Conservation (phyloP, 2,113 vertebrate genomes). For the Diglossa brunneiventris region DNA sequence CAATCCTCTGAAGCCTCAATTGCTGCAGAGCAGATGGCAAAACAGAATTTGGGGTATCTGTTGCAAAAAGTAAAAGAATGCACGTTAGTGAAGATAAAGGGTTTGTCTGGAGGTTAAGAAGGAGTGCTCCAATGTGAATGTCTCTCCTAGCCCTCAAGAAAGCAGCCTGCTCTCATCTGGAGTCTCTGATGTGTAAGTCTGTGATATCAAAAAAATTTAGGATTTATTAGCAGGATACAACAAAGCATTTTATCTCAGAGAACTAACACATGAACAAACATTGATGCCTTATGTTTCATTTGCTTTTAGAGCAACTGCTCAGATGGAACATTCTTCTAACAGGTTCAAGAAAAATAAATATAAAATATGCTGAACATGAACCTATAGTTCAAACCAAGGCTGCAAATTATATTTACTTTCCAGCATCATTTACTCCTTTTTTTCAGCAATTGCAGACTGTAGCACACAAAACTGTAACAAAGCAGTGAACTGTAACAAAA, state of each 20-base stretch:
- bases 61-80: not conserved
- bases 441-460: not conserved
- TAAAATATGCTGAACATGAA: not conserved
- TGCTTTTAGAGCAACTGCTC: not conserved
- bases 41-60: not conserved
- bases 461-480: not conserved
- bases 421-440: not conserved
- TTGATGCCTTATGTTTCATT: not conserved
- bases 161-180: not conserved
- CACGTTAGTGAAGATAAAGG: not conserved
- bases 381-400: not conserved
- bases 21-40: slow-evolving; percentile 2
- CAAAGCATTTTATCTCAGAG: not conserved
- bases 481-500: not conserved
- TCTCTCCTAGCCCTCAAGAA: not conserved
- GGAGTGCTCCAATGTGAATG: not conserved
- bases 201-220: not conserved
- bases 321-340: not conserved
- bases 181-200: not conserved
- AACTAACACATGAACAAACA: not conserved
- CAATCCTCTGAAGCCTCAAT: slow-evolving; percentile 6
- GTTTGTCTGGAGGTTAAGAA: not conserved
- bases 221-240: not conserved
- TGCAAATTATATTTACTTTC: not conserved
- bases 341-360: not conserved